Evolutionary conservation across 2,797 vertebrate genomes (phyloP), one percentile per base, ranked within the genome.

Genomic region (Melanotaenia nigrans): DNA sequence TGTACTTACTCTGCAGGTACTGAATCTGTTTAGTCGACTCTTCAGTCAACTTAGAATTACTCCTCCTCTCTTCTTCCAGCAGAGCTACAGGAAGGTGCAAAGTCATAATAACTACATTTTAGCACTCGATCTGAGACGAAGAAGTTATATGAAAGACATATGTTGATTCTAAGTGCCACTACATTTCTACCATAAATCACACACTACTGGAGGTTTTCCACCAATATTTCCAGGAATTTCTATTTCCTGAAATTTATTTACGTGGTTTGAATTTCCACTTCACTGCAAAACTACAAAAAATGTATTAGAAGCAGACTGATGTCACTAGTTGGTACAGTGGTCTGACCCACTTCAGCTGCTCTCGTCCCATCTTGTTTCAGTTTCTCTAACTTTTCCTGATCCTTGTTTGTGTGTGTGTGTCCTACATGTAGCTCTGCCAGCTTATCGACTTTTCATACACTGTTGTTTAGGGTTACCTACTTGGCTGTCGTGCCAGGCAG

Each of bases 21-120:
- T 96, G 96, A 86, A 99, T 99, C 94, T 98, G 98, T 92, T 97
- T 98, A 85, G 94, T 95, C 2, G 97, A 98, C 85, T 98, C 96
- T 72, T 99, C 97, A 28, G 93, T 96, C 93, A 96, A 95, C 82
- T 94, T 92, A 72, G 94, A 92, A 90, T 96, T 97, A 22, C 88
- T 94, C 93, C 93, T 96, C 90, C 95, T 96, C 92, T 98, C 97
- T 79, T 99, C 97, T 92, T 98, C 98, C 83, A 99, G 93, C 47
- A 99, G 94, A 51, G 96, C 97, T 99, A 47, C 36, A 84, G 5
- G 74, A 1, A 70, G 2, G 16, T 1, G 38, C 5, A 67, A 42
- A 54, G 32, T 28, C 55, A 49, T 3, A 22, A 22, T 47, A n/a
- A 6, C 35, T 13, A 60, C 51, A 45, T 13, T 20, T 62, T 3